phyloP scores from a whole-genome alignment of 2,797 vertebrate species.

The Muscicapa striata region DNA sequence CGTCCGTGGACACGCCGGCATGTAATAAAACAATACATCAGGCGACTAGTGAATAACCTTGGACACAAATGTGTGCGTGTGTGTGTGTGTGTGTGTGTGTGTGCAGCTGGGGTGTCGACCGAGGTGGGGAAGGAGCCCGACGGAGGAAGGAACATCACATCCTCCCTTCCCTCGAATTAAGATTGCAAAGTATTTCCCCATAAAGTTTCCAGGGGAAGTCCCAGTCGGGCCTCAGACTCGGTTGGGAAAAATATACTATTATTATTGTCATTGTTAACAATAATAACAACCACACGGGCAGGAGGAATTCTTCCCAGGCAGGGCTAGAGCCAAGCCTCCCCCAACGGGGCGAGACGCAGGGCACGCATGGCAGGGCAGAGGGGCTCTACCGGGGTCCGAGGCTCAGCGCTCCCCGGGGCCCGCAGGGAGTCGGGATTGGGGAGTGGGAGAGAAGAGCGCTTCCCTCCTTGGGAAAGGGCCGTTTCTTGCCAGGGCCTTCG shows the following conservation, averaged over 20 bases:
- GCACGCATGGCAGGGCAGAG: neutral
- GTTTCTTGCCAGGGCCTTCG: neutral
- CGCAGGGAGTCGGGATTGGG: neutral
- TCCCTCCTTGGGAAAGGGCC: neutral
- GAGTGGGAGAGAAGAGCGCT: neutral
- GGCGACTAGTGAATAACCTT: slow-evolving; percentile 53
- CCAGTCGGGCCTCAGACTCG: neutral
- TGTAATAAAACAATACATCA: slow-evolving; percentile 69
- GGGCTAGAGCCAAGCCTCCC: neutral
- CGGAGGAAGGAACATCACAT: neutral
- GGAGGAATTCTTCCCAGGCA: neutral
- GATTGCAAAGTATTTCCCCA: neutral
- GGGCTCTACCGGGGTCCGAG: neutral
- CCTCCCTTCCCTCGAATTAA: neutral
- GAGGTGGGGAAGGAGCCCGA: neutral
- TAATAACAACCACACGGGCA: neutral
- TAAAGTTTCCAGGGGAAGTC: slow-evolving; percentile 18
- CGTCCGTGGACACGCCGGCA: slow-evolving; percentile 52
- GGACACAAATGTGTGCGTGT: neutral
- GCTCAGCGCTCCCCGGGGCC: neutral
- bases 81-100: neutral
- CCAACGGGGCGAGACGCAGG: neutral
- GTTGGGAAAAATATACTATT: neutral
- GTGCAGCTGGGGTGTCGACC: neutral
- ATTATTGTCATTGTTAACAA: neutral